Evolutionary conservation across 2,888 invertebrate genomes (phyloP).

Genomic region (Drosophila fungiperda): DNA sequence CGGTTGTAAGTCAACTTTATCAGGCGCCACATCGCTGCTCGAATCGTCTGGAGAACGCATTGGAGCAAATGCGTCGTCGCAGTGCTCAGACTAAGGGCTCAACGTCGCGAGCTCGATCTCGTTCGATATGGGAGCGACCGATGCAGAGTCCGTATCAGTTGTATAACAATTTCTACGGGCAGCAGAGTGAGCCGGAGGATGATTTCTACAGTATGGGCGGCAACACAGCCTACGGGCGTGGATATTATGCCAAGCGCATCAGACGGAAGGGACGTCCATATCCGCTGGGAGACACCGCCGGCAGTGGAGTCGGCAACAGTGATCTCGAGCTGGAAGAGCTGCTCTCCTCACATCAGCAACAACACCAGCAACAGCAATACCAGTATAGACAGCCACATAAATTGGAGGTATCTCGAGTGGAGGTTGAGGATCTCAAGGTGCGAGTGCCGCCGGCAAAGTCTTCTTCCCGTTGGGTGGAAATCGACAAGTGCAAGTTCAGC

Average conservation of each 20-base stretch:
- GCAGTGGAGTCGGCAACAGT: constrained; percentile 41
- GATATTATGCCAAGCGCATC: constrained; percentile 74
- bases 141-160: constrained; percentile 82
- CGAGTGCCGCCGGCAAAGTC: constrained; percentile 89
- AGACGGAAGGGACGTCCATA: constrained; percentile 61
- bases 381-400: constrained; percentile 75
- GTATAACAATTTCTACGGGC: constrained; percentile 83
- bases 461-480: constrained; percentile 87
- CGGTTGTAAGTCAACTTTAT: constrained; percentile 63
- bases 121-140: constrained; percentile 75
- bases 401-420: constrained; percentile 74
- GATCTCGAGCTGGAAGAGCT: constrained; percentile 67
- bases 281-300: constrained; percentile 27
- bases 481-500: constrained; percentile 91
- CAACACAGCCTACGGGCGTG: constrained; percentile 50
- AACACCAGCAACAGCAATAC: constrained; percentile 46
- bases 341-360: constrained; percentile 53
- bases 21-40: constrained; percentile 87
- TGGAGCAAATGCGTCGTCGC: constrained; percentile 87
- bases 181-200: constrained; percentile 67
- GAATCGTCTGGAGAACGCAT: constrained; percentile 88
- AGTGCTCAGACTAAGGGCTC: constrained; percentile 75
- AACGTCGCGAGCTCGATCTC: constrained; percentile 51
- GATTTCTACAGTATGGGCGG: constrained; percentile 70
- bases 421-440: constrained; percentile 85